phyloP scores from a whole-genome alignment of 2,113 vertebrate species.

The Emberiza fucata region DNA sequence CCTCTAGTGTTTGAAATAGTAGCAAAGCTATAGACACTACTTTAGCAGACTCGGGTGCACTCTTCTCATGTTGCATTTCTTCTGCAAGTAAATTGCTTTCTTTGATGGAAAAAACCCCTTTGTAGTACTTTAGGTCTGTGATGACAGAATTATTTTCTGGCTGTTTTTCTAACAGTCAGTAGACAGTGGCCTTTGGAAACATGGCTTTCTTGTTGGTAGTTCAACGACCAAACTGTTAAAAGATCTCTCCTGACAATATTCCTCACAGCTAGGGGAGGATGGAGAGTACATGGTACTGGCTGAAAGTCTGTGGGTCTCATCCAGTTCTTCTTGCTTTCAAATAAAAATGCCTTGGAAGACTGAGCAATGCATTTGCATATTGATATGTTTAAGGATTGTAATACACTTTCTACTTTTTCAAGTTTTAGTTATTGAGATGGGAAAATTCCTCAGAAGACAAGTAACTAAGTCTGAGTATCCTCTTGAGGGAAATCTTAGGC shows the following conservation, averaged over 20 bases:
- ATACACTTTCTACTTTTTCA: background rate
- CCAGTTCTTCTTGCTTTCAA: background rate
- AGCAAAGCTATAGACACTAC: background rate
- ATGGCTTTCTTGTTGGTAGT: background rate
- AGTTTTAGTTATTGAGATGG: background rate
- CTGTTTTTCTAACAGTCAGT: background rate
- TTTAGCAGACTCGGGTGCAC: background rate
- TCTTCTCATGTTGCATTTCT: background rate
- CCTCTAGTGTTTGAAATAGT: background rate
- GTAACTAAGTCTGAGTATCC: background rate
- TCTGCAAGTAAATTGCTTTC: background rate
- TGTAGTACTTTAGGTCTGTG: background rate
- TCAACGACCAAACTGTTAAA: background rate
- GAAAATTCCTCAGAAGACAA: background rate
- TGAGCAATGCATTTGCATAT: background rate
- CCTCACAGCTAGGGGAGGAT: background rate
- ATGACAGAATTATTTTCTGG: background rate
- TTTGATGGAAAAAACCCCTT: background rate
- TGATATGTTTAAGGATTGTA: background rate
- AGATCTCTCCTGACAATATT: background rate
- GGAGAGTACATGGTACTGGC: background rate
- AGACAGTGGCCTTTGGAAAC: background rate
- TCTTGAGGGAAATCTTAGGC: background rate
- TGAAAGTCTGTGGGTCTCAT: background rate
- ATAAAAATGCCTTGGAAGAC: background rate